Evolutionary conservation across 2,113 vertebrate species (phyloP).

Genomic region (Syngnathoides biaculeatus): DNA sequence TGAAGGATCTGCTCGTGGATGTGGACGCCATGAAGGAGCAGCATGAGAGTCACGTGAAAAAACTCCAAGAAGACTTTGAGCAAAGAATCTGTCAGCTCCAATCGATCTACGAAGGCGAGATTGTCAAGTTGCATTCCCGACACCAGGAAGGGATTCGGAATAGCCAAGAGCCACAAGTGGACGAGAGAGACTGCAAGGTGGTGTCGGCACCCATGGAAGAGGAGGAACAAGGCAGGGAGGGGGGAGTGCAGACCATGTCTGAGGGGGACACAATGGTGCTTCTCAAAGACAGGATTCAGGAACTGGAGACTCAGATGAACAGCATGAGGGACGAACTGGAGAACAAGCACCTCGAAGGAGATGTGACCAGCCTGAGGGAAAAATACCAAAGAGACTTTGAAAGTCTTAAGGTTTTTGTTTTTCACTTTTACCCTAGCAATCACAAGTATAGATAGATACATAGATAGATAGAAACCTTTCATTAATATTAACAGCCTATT

Average conservation of each 20-base stretch:
- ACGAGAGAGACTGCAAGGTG: conserved; percentile 52
- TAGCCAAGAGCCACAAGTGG: conserved; percentile 62
- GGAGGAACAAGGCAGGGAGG: conserved; percentile 40
- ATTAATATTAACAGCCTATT: conserved; percentile 19
- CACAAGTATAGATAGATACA: neutral
- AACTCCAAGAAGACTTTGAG: conserved; percentile 83
- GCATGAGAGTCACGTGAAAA: conserved; percentile 78
- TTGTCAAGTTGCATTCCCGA: conserved; percentile 77
- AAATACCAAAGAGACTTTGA: conserved; percentile 98
- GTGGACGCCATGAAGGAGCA: conserved; percentile 76
- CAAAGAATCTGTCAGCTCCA: conserved; percentile 81
- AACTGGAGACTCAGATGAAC: conserved; percentile 89
- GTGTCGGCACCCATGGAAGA: conserved; percentile 12
- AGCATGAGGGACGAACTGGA: conserved; percentile 89
- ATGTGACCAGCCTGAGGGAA: conserved; percentile 79
- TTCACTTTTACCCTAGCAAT: conserved; percentile 20
- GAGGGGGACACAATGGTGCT: conserved; percentile 74
- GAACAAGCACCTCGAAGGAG: conserved; percentile 83
- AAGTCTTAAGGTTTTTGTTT: conserved; percentile 88
- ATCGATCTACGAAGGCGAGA: conserved; percentile 78
- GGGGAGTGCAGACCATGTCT: conserved; percentile 15
- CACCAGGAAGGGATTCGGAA: conserved; percentile 76
- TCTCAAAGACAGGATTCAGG: conserved; percentile 84
- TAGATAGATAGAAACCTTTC: neutral
- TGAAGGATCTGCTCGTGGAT: conserved; percentile 76